Evolutionary conservation across 2,113 vertebrate genomes (phyloP).

Genomic region (Thunnus thynnus): DNA sequence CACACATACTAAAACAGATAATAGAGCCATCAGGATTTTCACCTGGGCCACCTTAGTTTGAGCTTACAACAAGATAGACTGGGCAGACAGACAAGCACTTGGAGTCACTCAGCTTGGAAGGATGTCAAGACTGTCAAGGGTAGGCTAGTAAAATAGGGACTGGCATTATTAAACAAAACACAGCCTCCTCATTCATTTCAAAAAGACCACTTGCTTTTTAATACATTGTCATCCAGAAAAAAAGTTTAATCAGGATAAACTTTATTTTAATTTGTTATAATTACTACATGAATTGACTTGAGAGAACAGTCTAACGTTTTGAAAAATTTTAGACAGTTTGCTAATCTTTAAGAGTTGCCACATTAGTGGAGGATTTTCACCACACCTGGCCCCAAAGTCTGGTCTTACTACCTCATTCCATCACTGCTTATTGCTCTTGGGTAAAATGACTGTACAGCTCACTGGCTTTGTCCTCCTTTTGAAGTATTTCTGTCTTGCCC

Average conservation of each 20-base stretch:
- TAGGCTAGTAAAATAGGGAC: not conserved
- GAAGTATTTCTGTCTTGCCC: slow-evolving; percentile 72
- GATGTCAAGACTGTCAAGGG: not conserved
- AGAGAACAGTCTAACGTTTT: not conserved
- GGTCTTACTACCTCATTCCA: slow-evolving; percentile 23
- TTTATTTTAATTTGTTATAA: not conserved
- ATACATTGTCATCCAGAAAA: not conserved
- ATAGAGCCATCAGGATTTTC: not conserved
- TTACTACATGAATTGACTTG: not conserved
- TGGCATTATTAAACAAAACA: not conserved
- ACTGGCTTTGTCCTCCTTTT: slow-evolving; percentile 70
- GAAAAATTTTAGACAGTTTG: not conserved
- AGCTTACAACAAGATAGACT: not conserved
- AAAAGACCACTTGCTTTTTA: not conserved
- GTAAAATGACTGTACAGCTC: slow-evolving; percentile 44
- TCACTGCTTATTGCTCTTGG: slow-evolving; percentile 32
- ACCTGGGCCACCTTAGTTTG: slow-evolving; percentile 2
- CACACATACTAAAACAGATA: not conserved
- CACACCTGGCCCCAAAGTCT: not conserved
- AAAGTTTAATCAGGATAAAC: not conserved
- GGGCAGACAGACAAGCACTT: not conserved
- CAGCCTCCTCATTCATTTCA: not conserved
- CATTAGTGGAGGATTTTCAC: not conserved
- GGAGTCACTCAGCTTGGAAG: not conserved
- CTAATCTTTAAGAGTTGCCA: not conserved